Evolutionary conservation across 1,140 invertebrate genomes (phyloP).

Genomic region (Stenopsyche tienmushanensis): DNA sequence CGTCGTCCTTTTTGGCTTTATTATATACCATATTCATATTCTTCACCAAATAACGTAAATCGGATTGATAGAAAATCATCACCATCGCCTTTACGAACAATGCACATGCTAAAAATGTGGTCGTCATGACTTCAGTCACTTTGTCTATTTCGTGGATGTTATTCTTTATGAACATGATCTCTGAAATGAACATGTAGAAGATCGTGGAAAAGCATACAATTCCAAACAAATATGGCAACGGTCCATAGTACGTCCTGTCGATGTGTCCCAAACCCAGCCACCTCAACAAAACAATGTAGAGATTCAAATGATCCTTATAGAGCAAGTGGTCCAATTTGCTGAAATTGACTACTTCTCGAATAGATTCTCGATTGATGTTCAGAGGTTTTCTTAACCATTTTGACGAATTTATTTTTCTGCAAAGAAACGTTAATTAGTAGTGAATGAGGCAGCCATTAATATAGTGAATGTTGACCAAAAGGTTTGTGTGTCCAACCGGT

Average conservation of each 20-base stretch:
- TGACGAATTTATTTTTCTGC: neutral
- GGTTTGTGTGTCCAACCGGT: too few species aligned
- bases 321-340: constrained; percentile 8
- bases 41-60: neutral
- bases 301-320: constrained; percentile 9
- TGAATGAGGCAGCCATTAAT: neutral
- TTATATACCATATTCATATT: constrained; percentile 1
- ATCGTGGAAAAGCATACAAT: neutral
- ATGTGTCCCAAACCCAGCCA: neutral
- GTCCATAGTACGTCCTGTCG: neutral
- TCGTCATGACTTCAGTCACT: constrained; percentile 12
- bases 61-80: neutral
- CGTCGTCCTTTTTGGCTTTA: neutral
- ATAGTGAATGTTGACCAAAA: neutral
- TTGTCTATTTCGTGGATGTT: neutral
- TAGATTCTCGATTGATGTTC: neutral
- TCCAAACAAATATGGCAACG: neutral
- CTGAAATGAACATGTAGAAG: neutral
- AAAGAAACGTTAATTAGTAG: neutral
- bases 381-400: neutral
- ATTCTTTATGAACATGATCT: constrained; percentile 2
- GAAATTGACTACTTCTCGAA: constrained; percentile 19
- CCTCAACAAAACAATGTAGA: constrained; percentile 4
- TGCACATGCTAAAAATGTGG: neutral
- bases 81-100: constrained; percentile 2